Conservation (phyloP, 2,888 invertebrate genomes). For the Drosophila atripex region DNA sequence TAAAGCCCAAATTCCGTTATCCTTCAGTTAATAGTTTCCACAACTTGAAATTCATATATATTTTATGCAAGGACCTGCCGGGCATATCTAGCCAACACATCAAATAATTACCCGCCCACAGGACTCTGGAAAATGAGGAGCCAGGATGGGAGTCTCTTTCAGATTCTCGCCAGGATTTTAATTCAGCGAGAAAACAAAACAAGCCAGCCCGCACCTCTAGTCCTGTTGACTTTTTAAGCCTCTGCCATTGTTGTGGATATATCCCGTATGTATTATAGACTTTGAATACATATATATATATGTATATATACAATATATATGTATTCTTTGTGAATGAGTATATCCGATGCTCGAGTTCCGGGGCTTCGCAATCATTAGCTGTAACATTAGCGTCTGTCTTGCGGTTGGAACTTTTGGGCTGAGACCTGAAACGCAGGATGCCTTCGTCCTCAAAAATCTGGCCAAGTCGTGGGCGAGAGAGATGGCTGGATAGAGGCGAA, state of each 20-base stretch:
- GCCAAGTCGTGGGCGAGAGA: conserved; percentile 12
- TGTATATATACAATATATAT: not conserved
- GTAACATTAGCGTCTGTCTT: conserved; percentile 64
- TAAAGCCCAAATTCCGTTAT: too few relatives aligned
- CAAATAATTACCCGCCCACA: conserved; percentile 23
- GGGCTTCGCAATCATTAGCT: conserved; percentile 61
- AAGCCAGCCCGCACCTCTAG: conserved; percentile 7
- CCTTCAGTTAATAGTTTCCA: too few relatives aligned
- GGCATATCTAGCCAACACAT: not conserved
- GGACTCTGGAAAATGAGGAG: conserved; percentile 2
- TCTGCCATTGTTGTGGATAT: conserved; percentile 29
- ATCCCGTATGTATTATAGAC: conserved; percentile 1
- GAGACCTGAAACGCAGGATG: conserved; percentile 22
- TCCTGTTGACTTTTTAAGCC: conserved; percentile 30
- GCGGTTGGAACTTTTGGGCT: conserved; percentile 55
- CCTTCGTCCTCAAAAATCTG: not conserved
- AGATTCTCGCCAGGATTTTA: conserved; percentile 6
- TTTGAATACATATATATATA: not conserved
- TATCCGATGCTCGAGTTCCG: conserved; percentile 15
- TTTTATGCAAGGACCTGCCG: not conserved
- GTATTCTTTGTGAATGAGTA: not conserved
- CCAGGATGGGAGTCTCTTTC: not conserved
- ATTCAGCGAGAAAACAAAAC: conserved; percentile 35
- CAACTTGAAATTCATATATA: too few relatives aligned
- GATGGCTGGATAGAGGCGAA: too few relatives aligned